Percentiles rank a stretch among this genome's conserved stretches.
These are phyloP conservation scores for Diprion similis DNA, from an alignment of 1,140 invertebrate genomes.

Conservation along the genomic window DNA sequence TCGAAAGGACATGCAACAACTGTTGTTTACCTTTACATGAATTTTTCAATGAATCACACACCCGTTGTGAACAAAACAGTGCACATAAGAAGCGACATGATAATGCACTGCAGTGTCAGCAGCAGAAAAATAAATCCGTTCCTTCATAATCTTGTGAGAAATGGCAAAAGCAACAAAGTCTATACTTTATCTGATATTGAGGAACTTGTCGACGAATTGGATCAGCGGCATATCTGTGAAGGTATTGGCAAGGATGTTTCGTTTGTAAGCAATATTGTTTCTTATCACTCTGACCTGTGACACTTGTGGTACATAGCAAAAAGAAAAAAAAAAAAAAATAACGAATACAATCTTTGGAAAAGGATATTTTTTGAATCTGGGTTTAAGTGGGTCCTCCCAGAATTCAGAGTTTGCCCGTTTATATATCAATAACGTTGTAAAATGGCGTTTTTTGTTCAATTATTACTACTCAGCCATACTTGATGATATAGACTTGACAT, in stretches of 20 bases:
- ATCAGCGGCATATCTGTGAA: slow-evolving; percentile 48
- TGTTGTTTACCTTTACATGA: slow-evolving; percentile 48
- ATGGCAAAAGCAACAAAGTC: slow-evolving; percentile 39
- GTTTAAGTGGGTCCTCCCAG: too few relatives aligned
- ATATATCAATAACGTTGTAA: too few relatives aligned
- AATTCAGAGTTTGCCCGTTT: too few relatives aligned
- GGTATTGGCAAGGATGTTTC: slow-evolving; percentile 36
- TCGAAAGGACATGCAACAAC: slow-evolving; percentile 49
- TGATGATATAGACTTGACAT: too few relatives aligned
- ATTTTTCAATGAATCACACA: slow-evolving; percentile 43
- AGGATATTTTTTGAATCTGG: too few relatives aligned
- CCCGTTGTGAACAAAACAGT: slow-evolving; percentile 54
- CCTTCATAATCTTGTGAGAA: slow-evolving; percentile 44
- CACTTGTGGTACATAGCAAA: background rate
- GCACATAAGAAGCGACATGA: slow-evolving; percentile 52
- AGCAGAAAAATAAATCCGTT: slow-evolving; percentile 48
- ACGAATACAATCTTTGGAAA: too few relatives aligned
- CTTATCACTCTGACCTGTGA: background rate
- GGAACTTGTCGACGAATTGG: slow-evolving; percentile 52
- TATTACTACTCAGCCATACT: too few relatives aligned
- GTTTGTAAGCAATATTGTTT: slow-evolving; percentile 15
- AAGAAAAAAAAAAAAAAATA: slow-evolving; percentile 1
- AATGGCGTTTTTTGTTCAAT: too few relatives aligned
- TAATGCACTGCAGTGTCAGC: slow-evolving; percentile 44
- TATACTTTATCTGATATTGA: slow-evolving; percentile 47